Base-by-base conservation (phyloP, 2,113 vertebrate genomes). In the Ptyas mucosa region DNA sequence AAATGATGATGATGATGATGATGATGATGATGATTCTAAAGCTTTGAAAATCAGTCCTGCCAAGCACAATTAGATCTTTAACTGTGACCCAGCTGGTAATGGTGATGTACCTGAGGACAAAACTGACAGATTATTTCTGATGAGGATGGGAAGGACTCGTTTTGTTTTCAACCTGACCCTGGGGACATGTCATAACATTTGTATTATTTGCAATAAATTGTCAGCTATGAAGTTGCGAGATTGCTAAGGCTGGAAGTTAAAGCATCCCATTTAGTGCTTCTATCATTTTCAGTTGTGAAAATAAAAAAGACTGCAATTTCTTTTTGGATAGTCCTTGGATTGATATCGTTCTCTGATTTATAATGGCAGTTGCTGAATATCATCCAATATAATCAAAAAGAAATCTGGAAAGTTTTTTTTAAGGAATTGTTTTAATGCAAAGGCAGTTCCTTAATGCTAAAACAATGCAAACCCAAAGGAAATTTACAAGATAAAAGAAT, bases 141-240 rank as follows among this genome's bases (percentile, higher is more conserved):
- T 96, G 93, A 94, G 95, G 93, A 95, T 8, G 75, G 93, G 95
- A 95, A 97, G 97, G 95, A 61, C 94, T n/a, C 10, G 94, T 81
- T 81, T 89, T 61, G 46, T 90, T 97, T 97, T 98, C 96, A 97
- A 97, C 96, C 94, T 96, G 96, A 97, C 96, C 96, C 96, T 96
- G 95, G 97, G 97, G 94, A 97, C 96, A 94, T 97, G 96, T 97
- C 96, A 97, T 97, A 97, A 98, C 95, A 96, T 97, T 96, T 97
- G 95, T 96, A 97, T 97, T 97, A 96, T 95, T 92, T 90, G 96
- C 95, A 97, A 96, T 97, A 96, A 97, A 97, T 91, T 97, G 95
- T 96, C 95, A 96, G 85, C 95, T 89, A 29, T 64, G 95, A 91
- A 94, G 91, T 92, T 93, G 85, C 92, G 94, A 95, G 94, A 96